Base-by-base conservation (phyloP, 2,797 vertebrate species). In the Saxicola maurus region DNA sequence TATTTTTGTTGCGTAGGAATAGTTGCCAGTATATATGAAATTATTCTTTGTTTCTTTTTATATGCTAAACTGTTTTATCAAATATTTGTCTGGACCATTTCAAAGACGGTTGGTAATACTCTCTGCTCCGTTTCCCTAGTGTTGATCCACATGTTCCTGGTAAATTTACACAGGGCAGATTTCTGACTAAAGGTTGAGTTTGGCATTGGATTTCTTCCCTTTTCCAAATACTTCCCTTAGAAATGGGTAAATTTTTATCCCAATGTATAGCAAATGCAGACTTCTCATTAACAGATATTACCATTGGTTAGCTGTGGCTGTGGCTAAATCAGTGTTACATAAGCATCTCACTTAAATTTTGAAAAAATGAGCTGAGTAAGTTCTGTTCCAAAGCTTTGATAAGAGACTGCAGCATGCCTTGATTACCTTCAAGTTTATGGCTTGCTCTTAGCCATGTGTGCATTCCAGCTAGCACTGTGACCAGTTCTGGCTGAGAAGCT, bases 121-220 rank as follows among this genome's bases (percentile, higher is more conserved):
- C 48, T 73, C 68, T 80, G 45, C 43, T 68, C 30, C 61, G 8
- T 46, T 55, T 80, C 27, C 23, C 25, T 33, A 18, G 23, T 33
- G 55, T 69, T 5, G 8, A 37, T 55, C 62, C 16, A 3, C 17
- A 6, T 14, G 11, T 27, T 81, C n/a, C 40, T 24, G 74, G 86
- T 64, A 76, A 64, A 76, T 87, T 69, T 76, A 57, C 86, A 69
- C 43, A 75, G 62, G 27, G 30, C 20, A 51, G 64, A 45, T 69
- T 51, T 51, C 51, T 76, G 86, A 69, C 51, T 82, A 86, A 89
- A 89, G 82, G 73, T 83, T 89, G 62, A 65, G n/a, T 55, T 81
- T 91, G 87, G 43, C 59, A n/a, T 17, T 45, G 59, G 27, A 25
- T 83, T 82, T 77, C 9, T 45, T 69, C 56, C n/a, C 35, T 62